These are phyloP conservation scores for Cephalopholis sonnerati DNA, from an alignment of 2,113 vertebrate genomes.

Conservation along the genomic window DNA sequence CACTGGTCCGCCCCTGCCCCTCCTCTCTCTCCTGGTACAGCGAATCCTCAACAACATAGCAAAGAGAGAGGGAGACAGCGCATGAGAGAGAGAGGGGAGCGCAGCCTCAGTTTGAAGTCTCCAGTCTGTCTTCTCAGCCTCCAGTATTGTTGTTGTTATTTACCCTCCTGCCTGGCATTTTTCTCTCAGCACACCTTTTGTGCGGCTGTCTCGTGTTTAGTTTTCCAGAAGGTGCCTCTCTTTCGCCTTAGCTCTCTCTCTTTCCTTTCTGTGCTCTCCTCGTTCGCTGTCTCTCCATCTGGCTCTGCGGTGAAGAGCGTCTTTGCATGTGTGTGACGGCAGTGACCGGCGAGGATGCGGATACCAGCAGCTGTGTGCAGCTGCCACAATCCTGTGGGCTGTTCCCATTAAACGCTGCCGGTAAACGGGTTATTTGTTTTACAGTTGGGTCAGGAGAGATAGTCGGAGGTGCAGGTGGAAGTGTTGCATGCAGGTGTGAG, in stretches of 20 bases:
- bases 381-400: slow-evolving; percentile 58
- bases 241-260: background rate
- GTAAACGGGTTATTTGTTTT: slow-evolving; percentile 49
- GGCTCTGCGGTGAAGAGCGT: slow-evolving; percentile 53
- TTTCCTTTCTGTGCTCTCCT: background rate
- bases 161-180: slow-evolving; percentile 42
- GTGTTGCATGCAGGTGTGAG: slow-evolving; percentile 38
- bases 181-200: slow-evolving; percentile 41
- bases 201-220: slow-evolving; percentile 1
- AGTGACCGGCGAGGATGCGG: slow-evolving; percentile 65
- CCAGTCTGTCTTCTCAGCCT: slow-evolving; percentile 49
- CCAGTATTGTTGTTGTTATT: slow-evolving; percentile 57
- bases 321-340: slow-evolving; percentile 57
- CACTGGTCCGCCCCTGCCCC: slow-evolving; percentile 53
- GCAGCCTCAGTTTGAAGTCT: slow-evolving; percentile 65
- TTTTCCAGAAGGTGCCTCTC: slow-evolving; percentile 1
- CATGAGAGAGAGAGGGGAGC: slow-evolving; percentile 24
- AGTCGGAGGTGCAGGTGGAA: slow-evolving; percentile 19
- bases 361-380: slow-evolving; percentile 59
- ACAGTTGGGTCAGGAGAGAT: background rate
- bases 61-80: background rate
- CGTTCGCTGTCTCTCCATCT: background rate
- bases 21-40: slow-evolving; percentile 53
- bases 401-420: slow-evolving; percentile 57
- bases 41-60: slow-evolving; percentile 27